Conservation (phyloP, 2,888 invertebrate species). For the Volucella inanis region DNA sequence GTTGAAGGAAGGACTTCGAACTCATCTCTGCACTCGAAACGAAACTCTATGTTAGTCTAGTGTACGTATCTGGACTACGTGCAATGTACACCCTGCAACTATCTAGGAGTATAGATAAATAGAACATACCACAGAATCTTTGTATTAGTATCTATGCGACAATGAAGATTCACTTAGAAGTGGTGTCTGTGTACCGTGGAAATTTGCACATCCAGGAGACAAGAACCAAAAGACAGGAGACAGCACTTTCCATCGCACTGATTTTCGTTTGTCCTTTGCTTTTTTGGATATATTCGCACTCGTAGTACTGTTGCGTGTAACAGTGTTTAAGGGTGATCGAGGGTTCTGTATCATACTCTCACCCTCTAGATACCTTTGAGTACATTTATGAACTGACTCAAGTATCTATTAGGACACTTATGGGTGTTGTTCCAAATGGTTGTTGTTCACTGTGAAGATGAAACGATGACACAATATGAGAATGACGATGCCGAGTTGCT, state of each 20-base stretch:
- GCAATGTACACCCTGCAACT: conserved; percentile 21
- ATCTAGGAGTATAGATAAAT: conserved; percentile 9
- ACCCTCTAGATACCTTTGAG: conserved; percentile 20
- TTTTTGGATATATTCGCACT: conserved; percentile 6
- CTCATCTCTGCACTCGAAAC: conserved; percentile 1
- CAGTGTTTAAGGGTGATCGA: conserved; percentile 7
- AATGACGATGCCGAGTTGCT: conserved; percentile 59
- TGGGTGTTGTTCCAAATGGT: conserved; percentile 70
- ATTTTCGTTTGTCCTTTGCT: conserved; percentile 42
- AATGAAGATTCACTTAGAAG: conserved; percentile 74
- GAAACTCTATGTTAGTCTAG: no score
- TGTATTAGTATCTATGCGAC: conserved; percentile 42
- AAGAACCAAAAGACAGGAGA: no score
- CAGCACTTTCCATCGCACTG: conserved; percentile 59
- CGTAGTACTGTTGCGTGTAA: conserved; percentile 37
- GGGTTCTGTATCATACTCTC: conserved; percentile 14
- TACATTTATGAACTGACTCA: conserved; percentile 74
- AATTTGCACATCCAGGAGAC: conserved; percentile 56
- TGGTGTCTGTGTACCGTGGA: conserved; percentile 61
- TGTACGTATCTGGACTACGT: background rate
- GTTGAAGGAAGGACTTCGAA: conserved; percentile 33
- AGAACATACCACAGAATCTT: conserved; percentile 31
- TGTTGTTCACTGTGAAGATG: conserved; percentile 48
- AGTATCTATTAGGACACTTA: conserved; percentile 75
- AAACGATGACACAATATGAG: conserved; percentile 30